phyloP scores from a whole-genome alignment of 1,140 invertebrate genomes.

The Caenorhabditis briggsae region DNA sequence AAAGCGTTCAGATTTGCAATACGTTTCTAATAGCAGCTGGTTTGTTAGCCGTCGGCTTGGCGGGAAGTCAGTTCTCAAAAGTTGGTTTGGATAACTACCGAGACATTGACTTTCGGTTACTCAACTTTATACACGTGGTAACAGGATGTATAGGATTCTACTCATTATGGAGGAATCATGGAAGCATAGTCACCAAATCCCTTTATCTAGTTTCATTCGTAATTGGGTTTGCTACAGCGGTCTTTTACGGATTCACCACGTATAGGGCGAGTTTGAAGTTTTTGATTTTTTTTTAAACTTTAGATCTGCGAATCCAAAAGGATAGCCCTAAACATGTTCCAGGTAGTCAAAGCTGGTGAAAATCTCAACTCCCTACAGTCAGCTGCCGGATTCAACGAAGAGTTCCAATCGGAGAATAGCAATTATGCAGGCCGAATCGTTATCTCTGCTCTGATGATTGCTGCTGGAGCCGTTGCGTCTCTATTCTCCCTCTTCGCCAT shows the following conservation, averaged over 20 bases:
- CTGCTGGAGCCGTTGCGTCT: conserved; percentile 66
- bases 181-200: conserved; percentile 74
- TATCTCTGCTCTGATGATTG: conserved; percentile 72
- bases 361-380: conserved; percentile 68
- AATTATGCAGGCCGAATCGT: conserved; percentile 73
- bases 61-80: conserved; percentile 72
- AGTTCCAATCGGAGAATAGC: conserved; percentile 66
- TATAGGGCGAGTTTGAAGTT: conserved; percentile 66
- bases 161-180: conserved; percentile 72
- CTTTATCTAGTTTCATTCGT: conserved; percentile 71
- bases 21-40: conserved; percentile 72
- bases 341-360: conserved; percentile 73
- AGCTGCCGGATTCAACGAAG: conserved; percentile 67
- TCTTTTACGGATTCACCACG: conserved; percentile 77
- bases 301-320: background rate
- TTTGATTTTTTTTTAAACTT: too few species aligned
- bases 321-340: background rate
- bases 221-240: conserved; percentile 69
- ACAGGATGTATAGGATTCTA: conserved; percentile 72
- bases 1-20: conserved; percentile 74
- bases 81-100: conserved; percentile 75
- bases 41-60: conserved; percentile 72
- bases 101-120: conserved; percentile 75
- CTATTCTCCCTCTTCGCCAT: conserved; percentile 69
- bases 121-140: conserved; percentile 69